phyloP scores from a whole-genome alignment of 1,140 invertebrate species.

The Laodelphax striatellus region DNA sequence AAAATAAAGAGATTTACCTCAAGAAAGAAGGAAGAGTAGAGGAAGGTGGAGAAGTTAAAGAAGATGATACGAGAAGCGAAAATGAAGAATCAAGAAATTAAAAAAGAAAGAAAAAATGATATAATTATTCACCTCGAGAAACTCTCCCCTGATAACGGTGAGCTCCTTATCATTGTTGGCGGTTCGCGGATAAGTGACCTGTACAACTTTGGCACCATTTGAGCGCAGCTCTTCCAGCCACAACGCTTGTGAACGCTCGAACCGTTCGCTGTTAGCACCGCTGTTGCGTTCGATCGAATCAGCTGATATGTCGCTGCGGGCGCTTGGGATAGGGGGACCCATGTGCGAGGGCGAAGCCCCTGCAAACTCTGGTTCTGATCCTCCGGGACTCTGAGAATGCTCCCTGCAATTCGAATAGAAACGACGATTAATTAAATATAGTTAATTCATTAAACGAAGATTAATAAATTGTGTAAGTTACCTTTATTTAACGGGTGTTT shows the following conservation, averaged over 20 bases:
- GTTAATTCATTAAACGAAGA: too few relatives aligned
- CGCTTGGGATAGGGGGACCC: slow-evolving; percentile 19
- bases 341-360: slow-evolving; percentile 13
- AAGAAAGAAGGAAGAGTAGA: too few relatives aligned
- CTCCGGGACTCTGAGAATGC: slow-evolving; percentile 25
- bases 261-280: slow-evolving; percentile 26
- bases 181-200: slow-evolving; percentile 88
- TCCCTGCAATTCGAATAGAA: slow-evolving; percentile 18
- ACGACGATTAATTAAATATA: not conserved
- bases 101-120: not conserved
- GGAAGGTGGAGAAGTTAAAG: too few relatives aligned
- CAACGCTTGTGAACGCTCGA: slow-evolving; percentile 34
- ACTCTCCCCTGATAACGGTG: slow-evolving; percentile 89
- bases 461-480: too few relatives aligned
- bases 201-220: slow-evolving; percentile 69
- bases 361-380: slow-evolving; percentile 25
- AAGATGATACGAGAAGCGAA: too few relatives aligned
- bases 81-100: too few relatives aligned
- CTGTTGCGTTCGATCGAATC: slow-evolving; percentile 59
- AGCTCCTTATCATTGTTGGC: slow-evolving; percentile 98
- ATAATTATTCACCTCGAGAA: slow-evolving; percentile 62
- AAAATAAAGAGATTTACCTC: too few relatives aligned
- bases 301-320: slow-evolving; percentile 56
- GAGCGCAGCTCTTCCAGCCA: slow-evolving; percentile 67
- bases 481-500: too few relatives aligned